Evolutionary conservation across 2,797 vertebrate genomes (phyloP).

Genomic region (Distichodus sexfasciatus): DNA sequence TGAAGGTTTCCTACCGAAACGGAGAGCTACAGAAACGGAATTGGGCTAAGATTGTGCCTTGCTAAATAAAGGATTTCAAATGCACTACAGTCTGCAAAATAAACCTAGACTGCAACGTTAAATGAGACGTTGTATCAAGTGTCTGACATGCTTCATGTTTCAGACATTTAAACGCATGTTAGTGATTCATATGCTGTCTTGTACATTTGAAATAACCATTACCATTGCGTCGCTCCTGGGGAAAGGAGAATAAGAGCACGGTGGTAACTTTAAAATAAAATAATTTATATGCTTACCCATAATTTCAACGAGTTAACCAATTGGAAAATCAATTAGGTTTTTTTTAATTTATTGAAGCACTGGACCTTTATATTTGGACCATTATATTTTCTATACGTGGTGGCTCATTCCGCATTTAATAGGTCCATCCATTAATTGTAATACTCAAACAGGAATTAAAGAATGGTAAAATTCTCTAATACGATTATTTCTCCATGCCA

Average conservation of each 20-base stretch:
- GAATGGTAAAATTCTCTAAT: background rate
- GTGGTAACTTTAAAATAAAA: background rate
- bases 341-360: background rate
- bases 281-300: background rate
- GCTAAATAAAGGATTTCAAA: constrained; percentile 35
- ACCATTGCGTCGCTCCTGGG: background rate
- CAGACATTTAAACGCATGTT: constrained; percentile 40
- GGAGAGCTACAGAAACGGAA: background rate
- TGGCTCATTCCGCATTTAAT: background rate
- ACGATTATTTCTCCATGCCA: constrained; percentile 12
- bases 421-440: constrained; percentile 5
- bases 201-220: constrained; percentile 25
- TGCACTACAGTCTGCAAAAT: constrained; percentile 12
- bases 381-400: too few species aligned
- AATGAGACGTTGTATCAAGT: constrained; percentile 12
- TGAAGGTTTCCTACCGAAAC: background rate
- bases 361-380: background rate
- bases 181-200: constrained; percentile 37
- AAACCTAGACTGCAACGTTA: constrained; percentile 6
- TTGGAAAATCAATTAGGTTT: background rate
- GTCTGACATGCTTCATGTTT: constrained; percentile 28
- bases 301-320: constrained; percentile 6
- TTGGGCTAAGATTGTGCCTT: constrained; percentile 6
- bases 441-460: constrained; percentile 5
- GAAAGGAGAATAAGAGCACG: background rate